phyloP scores from a whole-genome alignment of 2,113 vertebrate species.

The Hypanus sabinus region DNA sequence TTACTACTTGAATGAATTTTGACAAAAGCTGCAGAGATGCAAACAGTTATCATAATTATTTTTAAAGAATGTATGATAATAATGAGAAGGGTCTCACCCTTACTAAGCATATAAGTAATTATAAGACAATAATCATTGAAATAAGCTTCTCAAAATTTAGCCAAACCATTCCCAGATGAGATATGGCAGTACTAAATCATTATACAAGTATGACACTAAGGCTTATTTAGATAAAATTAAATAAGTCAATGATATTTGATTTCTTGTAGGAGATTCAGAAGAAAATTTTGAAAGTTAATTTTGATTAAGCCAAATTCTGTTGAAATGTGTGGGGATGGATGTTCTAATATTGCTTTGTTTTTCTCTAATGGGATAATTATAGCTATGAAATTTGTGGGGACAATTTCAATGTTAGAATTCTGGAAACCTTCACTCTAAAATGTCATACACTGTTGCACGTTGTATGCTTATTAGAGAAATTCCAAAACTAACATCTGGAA shows the following conservation, averaged over 20 bases:
- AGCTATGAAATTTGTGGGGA: background rate
- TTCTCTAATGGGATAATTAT: background rate
- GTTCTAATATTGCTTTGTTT: background rate
- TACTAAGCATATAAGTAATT: background rate
- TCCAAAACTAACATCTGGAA: background rate
- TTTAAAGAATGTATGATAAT: background rate
- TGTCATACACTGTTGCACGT: background rate
- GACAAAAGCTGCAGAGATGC: background rate
- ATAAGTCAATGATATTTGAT: background rate
- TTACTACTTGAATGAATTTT: background rate
- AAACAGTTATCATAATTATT: background rate
- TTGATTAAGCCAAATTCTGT: background rate
- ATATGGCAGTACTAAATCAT: background rate
- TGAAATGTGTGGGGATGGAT: background rate
- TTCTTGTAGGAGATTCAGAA: no score
- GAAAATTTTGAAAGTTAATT: background rate
- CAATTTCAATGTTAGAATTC: background rate
- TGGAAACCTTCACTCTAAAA: background rate
- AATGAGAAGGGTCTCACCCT: background rate
- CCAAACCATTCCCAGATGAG: no score
- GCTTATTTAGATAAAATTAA: background rate
- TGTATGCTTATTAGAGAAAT: background rate
- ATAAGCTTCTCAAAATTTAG: background rate
- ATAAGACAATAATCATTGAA: background rate
- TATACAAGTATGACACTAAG: background rate